phyloP scores from a whole-genome alignment of 1,140 invertebrate species.

The Pseudoatta argentina region DNA sequence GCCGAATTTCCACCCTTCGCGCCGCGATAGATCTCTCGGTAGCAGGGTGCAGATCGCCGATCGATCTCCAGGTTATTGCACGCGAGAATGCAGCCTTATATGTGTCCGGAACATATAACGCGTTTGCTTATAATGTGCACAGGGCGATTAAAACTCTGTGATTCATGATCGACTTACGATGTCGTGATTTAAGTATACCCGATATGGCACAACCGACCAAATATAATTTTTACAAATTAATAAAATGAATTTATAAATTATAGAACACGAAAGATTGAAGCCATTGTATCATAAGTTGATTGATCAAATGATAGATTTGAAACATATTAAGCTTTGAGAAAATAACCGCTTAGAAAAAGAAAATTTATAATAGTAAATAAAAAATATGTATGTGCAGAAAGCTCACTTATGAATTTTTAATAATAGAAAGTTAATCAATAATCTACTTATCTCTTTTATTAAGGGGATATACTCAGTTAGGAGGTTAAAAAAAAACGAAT shows the following conservation, averaged over 20 bases:
- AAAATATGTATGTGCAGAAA: not conserved
- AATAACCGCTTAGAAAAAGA: not conserved
- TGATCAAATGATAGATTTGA: not conserved
- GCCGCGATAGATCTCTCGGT: slow-evolving; percentile 43
- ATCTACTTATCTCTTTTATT: not conserved
- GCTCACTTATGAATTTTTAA: not conserved
- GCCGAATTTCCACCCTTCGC: slow-evolving; percentile 52
- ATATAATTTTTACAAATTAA: not conserved
- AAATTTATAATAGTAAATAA: not conserved
- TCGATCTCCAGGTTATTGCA: slow-evolving; percentile 51
- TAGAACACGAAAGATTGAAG: not conserved
- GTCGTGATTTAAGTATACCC: not conserved
- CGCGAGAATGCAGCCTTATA: slow-evolving; percentile 41
- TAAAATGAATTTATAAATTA: not conserved
- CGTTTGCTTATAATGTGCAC: slow-evolving; percentile 36
- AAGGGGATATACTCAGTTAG: no score
- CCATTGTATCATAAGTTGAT: not conserved
- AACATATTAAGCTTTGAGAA: not conserved
- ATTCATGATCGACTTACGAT: slow-evolving; percentile 27
- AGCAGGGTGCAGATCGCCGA: slow-evolving; percentile 19
- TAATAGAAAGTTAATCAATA: not conserved
- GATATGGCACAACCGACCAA: not conserved
- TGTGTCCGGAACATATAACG: slow-evolving; percentile 48
- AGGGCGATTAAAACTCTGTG: slow-evolving; percentile 43
- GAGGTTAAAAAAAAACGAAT: no score